Percentiles rank a stretch among this genome's conserved stretches.
phyloP scores from a whole-genome alignment of 1,140 invertebrate species.

The Drosophila insularis region DNA sequence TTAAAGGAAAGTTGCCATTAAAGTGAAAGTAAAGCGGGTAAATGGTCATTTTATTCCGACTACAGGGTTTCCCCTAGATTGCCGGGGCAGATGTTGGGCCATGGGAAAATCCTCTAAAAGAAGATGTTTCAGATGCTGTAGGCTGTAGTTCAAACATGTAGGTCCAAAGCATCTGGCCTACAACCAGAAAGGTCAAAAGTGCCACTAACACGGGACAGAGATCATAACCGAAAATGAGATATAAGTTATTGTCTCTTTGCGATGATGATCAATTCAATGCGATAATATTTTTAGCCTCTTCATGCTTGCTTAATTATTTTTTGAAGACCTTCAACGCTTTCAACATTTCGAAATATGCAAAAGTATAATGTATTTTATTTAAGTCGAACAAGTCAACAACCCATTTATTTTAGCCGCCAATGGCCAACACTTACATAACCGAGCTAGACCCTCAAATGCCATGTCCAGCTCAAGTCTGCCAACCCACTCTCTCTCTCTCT shows the following conservation, averaged over 20 bases:
- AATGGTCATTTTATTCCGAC: neutral
- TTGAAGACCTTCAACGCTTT: neutral
- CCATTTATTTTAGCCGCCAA: constrained; percentile 53
- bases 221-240: neutral
- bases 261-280: neutral
- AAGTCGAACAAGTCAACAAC: constrained; percentile 45
- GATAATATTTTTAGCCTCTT: constrained; percentile 1
- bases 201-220: neutral
- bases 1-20: constrained; percentile 42
- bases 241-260: neutral
- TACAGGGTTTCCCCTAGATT: neutral
- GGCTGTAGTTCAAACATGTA: neutral
- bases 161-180: neutral
- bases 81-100: neutral
- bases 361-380: constrained; percentile 3
- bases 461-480: neutral
- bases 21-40: constrained; percentile 31
- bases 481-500: neutral
- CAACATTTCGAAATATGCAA: neutral
- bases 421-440: constrained; percentile 27
- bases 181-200: neutral
- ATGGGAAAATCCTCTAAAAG: neutral
- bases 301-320: constrained; percentile 1
- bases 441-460: neutral
- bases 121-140: neutral